These are phyloP conservation scores for Amblyteles armatorius DNA, from an alignment of 2,888 invertebrate species.

Conservation along the genomic window DNA sequence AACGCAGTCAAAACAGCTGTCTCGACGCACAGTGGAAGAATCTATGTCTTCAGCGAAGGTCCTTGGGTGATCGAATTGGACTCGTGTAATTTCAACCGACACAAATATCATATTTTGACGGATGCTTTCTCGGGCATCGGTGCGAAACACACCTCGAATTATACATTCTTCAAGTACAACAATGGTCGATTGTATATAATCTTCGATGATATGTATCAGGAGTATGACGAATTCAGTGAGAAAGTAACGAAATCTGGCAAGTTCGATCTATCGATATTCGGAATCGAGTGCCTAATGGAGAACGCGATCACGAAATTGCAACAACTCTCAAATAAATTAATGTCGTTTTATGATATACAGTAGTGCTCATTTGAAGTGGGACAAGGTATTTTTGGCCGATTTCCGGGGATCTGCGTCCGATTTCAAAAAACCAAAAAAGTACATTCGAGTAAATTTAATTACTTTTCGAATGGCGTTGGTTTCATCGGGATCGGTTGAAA, in stretches of 20 bases:
- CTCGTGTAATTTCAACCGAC: fast-evolving
- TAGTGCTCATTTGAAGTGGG: too few species aligned
- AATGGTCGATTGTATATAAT: slow-evolving; percentile 9
- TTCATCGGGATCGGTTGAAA: too few species aligned
- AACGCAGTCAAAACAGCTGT: neutral
- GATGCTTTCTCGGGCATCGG: neutral
- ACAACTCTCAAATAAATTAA: neutral
- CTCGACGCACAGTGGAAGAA: neutral
- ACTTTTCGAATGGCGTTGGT: too few species aligned
- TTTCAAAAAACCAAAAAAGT: too few species aligned
- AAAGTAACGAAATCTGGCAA: neutral
- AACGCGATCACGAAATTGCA: neutral
- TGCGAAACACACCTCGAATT: neutral
- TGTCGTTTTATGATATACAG: slow-evolving; percentile 12
- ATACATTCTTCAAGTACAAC: neutral
- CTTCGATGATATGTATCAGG: neutral
- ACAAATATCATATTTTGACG: too few species aligned
- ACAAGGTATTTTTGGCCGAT: too few species aligned
- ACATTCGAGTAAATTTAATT: too few species aligned
- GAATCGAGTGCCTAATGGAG: slow-evolving; percentile 10
- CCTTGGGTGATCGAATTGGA: too few species aligned
- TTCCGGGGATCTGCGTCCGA: too few species aligned
- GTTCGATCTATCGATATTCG: slow-evolving; percentile 10
- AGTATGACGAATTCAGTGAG: neutral
- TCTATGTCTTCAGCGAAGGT: too few species aligned